Evolutionary conservation across 2,888 invertebrate genomes (phyloP).

Genomic region (Myopa tessellatipennis): DNA sequence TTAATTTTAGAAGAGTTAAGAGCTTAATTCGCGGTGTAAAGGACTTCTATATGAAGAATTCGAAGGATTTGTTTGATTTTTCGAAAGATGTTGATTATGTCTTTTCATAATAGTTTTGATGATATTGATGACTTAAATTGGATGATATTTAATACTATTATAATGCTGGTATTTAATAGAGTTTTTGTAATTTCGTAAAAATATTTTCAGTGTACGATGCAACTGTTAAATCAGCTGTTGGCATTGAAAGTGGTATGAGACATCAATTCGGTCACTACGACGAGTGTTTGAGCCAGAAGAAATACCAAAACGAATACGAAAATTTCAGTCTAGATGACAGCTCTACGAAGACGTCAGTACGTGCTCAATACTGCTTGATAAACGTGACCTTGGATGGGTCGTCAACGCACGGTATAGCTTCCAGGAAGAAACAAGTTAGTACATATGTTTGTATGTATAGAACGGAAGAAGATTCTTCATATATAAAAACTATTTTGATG

Average conservation of each 20-base stretch:
- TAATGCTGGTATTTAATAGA: neutral
- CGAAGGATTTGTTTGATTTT: too few relatives aligned
- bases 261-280: slow-evolving; percentile 82
- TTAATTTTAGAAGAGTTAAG: too few relatives aligned
- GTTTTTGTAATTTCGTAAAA: neutral
- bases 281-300: slow-evolving; percentile 73
- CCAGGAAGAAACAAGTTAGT: slow-evolving; percentile 50
- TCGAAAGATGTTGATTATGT: too few relatives aligned
- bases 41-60: too few relatives aligned
- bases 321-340: slow-evolving; percentile 26
- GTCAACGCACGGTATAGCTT: slow-evolving; percentile 46
- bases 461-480: too few relatives aligned
- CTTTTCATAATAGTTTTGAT: too few relatives aligned
- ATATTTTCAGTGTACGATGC: slow-evolving; percentile 77
- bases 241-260: slow-evolving; percentile 75
- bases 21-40: too few relatives aligned
- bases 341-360: slow-evolving; percentile 45
- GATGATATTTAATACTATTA: too few relatives aligned
- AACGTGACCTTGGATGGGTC: slow-evolving; percentile 68
- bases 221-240: slow-evolving; percentile 77
- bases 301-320: slow-evolving; percentile 51
- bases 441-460: neutral
- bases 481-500: too few relatives aligned
- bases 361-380: slow-evolving; percentile 75
- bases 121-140: too few relatives aligned